Percentiles rank a stretch among this genome's conserved stretches.
phyloP scores from a whole-genome alignment of 2,888 invertebrate genomes.

The Rhagonycha fulva region DNA sequence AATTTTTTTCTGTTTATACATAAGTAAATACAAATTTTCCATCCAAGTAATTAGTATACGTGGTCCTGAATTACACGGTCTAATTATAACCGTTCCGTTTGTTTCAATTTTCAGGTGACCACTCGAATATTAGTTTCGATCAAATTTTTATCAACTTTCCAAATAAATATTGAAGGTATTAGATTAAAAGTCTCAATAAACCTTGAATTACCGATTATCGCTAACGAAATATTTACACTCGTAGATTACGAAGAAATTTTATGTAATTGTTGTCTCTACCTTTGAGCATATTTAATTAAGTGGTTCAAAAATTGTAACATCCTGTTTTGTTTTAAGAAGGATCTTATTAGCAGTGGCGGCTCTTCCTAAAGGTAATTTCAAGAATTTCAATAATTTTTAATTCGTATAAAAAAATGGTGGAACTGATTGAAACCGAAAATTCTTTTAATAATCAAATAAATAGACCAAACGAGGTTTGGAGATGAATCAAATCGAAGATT shows the following conservation, averaged over 20 bases:
- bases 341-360: neutral
- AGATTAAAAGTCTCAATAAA: neutral
- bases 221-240: neutral
- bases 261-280: neutral
- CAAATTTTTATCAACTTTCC: neutral
- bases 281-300: neutral
- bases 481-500: too few relatives aligned
- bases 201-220: neutral
- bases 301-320: neutral
- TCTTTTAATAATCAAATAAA: too few relatives aligned
- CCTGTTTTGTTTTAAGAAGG: neutral
- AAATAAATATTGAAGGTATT: too few relatives aligned
- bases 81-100: neutral
- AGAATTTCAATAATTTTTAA: too few relatives aligned
- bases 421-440: too few relatives aligned
- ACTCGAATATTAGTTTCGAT: neutral
- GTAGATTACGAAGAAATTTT: neutral
- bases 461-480: too few relatives aligned
- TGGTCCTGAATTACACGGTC: neutral
- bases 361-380: too few relatives aligned
- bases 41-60: neutral
- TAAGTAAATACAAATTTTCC: neutral
- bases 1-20: neutral
- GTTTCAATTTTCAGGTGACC: neutral
- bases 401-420: too few relatives aligned